Evolutionary conservation across 2,888 invertebrate species (phyloP).

Genomic region (Lysandra coridon): DNA sequence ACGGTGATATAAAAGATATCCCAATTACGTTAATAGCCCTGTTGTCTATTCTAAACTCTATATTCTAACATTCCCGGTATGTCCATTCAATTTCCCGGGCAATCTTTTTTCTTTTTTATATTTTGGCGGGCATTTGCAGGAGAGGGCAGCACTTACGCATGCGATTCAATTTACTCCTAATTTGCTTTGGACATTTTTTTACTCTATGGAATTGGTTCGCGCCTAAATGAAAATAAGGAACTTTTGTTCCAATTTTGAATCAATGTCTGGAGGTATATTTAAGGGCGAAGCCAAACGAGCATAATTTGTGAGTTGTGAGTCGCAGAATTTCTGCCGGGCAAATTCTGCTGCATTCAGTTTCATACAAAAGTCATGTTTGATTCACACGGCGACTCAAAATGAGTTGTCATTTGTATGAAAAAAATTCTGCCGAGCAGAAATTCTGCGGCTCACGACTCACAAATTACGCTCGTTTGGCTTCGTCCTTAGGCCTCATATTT

Average conservation of each 20-base stretch:
- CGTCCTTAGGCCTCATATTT: too few relatives aligned
- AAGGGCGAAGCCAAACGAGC: too few relatives aligned
- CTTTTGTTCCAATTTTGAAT: neutral
- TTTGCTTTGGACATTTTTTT: slow-evolving; percentile 39
- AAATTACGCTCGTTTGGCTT: too few relatives aligned
- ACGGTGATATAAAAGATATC: slow-evolving; percentile 27
- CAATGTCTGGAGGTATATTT: neutral
- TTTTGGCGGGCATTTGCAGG: slow-evolving; percentile 12
- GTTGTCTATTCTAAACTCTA: slow-evolving; percentile 28
- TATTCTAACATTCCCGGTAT: slow-evolving; percentile 30
- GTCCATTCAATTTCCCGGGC: slow-evolving; percentile 34
- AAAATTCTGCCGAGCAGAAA: too few relatives aligned
- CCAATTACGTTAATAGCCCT: slow-evolving; percentile 25
- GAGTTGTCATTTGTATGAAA: too few relatives aligned
- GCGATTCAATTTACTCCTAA: slow-evolving; percentile 41
- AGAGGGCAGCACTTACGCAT: slow-evolving; percentile 37
- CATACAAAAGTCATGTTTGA: too few relatives aligned
- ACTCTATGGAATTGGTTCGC: slow-evolving; percentile 12
- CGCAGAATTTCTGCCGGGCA: too few relatives aligned
- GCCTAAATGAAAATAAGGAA: neutral
- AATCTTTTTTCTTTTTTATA: slow-evolving; percentile 29
- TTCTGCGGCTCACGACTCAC: too few relatives aligned
- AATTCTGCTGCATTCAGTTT: too few relatives aligned
- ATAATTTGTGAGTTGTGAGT: too few relatives aligned
- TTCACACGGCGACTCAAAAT: too few relatives aligned